phyloP scores from a whole-genome alignment of 1,140 invertebrate species.

The Glossosoma conforme region DNA sequence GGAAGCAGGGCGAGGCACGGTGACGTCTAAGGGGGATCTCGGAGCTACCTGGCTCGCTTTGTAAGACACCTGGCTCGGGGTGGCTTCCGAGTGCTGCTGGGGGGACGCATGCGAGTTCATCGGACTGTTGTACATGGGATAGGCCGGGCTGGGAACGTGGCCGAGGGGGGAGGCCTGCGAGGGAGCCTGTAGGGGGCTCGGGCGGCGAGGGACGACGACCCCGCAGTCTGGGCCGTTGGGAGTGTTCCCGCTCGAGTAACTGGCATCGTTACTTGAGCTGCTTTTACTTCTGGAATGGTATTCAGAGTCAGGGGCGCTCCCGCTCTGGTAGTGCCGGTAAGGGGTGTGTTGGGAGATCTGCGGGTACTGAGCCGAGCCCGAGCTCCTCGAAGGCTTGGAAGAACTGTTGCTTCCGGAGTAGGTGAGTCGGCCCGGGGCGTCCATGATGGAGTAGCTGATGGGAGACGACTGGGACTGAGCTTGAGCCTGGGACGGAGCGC shows the following conservation, averaged over 20 bases:
- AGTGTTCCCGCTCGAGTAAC: constrained; percentile 56
- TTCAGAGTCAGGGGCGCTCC: constrained; percentile 55
- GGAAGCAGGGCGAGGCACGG: constrained; percentile 58
- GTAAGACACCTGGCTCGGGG: constrained; percentile 37
- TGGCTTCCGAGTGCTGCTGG: constrained; percentile 53
- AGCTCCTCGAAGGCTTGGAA: constrained; percentile 41
- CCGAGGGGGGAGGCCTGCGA: constrained; percentile 60
- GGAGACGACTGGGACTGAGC: constrained; percentile 64
- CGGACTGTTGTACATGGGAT: constrained; percentile 73
- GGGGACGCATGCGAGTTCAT: constrained; percentile 69
- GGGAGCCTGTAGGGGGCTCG: constrained; percentile 63
- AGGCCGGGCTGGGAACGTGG: constrained; percentile 68
- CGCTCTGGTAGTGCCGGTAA: constrained; percentile 57
- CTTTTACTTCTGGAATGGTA: constrained; percentile 63
- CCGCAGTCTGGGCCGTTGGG: constrained; percentile 63
- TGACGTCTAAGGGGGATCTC: constrained; percentile 63
- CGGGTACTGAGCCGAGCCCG: constrained; percentile 39
- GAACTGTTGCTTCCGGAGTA: constrained; percentile 52
- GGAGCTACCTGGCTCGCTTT: constrained; percentile 56
- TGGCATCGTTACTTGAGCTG: constrained; percentile 57
- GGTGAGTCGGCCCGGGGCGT: constrained; percentile 56
- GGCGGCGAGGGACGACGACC: constrained; percentile 58
- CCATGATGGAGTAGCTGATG: constrained; percentile 72
- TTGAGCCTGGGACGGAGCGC: constrained; percentile 45
- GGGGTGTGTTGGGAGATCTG: constrained; percentile 43